A percentile compares a stretch with the other conserved stretches of the same genome.
Conservation (phyloP, 2,113 vertebrate species). For the Montifringilla adamsi region DNA sequence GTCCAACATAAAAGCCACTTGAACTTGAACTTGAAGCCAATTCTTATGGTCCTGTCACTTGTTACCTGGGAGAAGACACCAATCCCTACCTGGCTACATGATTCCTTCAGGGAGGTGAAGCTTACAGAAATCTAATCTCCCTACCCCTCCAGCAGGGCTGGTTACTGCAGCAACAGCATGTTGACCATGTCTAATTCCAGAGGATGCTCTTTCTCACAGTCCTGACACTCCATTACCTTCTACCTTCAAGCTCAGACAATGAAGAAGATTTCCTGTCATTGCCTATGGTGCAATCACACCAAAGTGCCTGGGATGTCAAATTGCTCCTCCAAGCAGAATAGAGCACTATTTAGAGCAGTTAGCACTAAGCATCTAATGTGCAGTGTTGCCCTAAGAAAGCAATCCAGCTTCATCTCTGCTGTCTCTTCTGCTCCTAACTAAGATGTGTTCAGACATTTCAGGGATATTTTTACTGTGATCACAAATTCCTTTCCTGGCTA, state of each 20-base stretch:
- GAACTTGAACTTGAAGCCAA: background rate
- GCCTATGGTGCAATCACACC: background rate
- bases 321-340: background rate
- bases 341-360: background rate
- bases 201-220: background rate
- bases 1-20: background rate
- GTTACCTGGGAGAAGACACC: background rate
- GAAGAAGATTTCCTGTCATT: background rate
- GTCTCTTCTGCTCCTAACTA: background rate
- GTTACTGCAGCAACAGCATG: background rate
- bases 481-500: background rate
- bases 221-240: background rate
- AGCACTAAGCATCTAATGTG: background rate
- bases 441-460: background rate
- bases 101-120: background rate
- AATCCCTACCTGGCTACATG: background rate
- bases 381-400: background rate
- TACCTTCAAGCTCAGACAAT: background rate
- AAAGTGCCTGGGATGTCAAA: background rate
- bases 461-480: background rate
- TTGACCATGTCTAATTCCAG: background rate
- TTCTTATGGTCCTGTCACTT: background rate
- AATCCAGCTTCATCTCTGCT: background rate
- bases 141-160: background rate
- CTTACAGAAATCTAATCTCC: background rate